Conservation (phyloP, 2,888 invertebrate species). For the Ectemnius lituratus region DNA sequence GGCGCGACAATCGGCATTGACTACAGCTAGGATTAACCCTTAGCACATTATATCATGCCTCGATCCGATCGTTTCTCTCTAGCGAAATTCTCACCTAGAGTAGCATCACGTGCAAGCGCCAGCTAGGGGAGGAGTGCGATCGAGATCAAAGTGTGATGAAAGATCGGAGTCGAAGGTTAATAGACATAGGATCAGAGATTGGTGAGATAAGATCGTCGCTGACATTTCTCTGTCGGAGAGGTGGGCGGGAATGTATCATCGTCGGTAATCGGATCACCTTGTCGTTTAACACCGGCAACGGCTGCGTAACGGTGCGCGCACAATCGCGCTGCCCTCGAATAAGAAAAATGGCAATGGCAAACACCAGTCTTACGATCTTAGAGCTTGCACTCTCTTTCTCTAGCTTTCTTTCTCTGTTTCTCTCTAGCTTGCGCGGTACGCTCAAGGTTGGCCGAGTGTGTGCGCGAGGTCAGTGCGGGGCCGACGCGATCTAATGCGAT, state of each 20-base stretch:
- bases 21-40: slow-evolving; percentile 26
- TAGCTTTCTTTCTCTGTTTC: no score
- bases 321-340: background rate
- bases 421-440: no score
- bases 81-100: background rate
- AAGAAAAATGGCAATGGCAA: background rate
- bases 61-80: background rate
- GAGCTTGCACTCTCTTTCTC: no score
- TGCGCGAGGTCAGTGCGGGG: slow-evolving; percentile 56
- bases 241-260: background rate
- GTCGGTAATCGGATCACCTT: slow-evolving; percentile 41
- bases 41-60: slow-evolving; percentile 1
- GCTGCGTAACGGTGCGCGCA: slow-evolving; percentile 47
- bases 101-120: background rate
- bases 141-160: no score
- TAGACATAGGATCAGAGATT: slow-evolving; percentile 19
- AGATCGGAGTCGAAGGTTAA: slow-evolving; percentile 46
- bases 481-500: slow-evolving; percentile 46
- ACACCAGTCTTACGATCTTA: no score
- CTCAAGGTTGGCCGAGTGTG: slow-evolving; percentile 30
- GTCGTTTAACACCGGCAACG: background rate
- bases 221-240: slow-evolving; percentile 43
- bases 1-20: slow-evolving; percentile 47
- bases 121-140: no score
- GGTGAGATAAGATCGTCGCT: slow-evolving; percentile 50